Evolutionary conservation across 30 jellyfish, hydroid and myxozoan species (phyloP), one percentile per base, ranked within the genome.

Genomic region (Turritopsis dohrnii): DNA sequence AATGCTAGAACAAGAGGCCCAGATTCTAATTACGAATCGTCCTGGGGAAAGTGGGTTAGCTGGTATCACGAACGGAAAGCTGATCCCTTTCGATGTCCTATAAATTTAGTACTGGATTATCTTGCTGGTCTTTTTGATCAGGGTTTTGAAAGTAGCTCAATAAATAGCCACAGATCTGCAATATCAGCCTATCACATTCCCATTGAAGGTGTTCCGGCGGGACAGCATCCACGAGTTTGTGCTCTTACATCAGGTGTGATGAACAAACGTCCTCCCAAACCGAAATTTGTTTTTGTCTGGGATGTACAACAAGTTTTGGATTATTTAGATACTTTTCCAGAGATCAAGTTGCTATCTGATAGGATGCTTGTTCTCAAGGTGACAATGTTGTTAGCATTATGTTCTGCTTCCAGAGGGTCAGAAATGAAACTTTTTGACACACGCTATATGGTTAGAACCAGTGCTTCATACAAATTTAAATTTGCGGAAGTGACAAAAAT

Each of bases 1-100:
- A 85, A 85, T 77, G 82, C 92, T 29, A 85, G 92, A 30, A 24
- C 77, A 13, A 23, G 52, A 26, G 87, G 92, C 86, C 52, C 92
- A 69, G 75, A 75, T 29, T 73, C 83, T 83, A 74, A 85, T 85
- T 85, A 85, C 92, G 53, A 85, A 52, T 52, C 92, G 82, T 72
- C 80, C 92, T 76, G 87, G 92, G 25, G 71, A 76, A 76, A 75
- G 87, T 85, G 74, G 26, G 71, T 82, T 85, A 8, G 87, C 87
- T 76, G 92, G 87, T 85, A 87, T 85, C 0, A 19, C 53, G 27
- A 85, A 76, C 72, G 79, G 71, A 83, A 85, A 53, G 29, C 41
- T 85, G 92, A 85, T 85, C 92, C 83, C 71, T 29, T 77, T 85
- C 29, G 69, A 65, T 85, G 87, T 31, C 79, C 81, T 85, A 1